phyloP scores from a whole-genome alignment of 2,113 vertebrate species.

The Anguilla japonica region DNA sequence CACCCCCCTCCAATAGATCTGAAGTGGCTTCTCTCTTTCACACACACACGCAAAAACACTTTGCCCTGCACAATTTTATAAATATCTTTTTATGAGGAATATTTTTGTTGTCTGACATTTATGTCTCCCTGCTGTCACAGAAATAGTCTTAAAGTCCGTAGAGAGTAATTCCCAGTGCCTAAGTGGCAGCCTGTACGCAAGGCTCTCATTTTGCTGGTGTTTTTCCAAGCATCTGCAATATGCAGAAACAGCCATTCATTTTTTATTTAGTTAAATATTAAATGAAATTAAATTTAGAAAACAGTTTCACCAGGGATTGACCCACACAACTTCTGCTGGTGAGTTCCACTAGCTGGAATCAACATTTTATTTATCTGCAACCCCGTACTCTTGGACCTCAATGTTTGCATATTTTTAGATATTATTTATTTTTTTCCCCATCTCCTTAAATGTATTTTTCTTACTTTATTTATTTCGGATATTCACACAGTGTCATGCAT shows the following conservation, averaged over 20 bases:
- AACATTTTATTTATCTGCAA: conserved; percentile 64
- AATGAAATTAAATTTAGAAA: not conserved
- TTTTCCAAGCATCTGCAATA: too few species aligned
- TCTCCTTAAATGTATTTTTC: conserved; percentile 42
- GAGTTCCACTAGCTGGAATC: conserved; percentile 52
- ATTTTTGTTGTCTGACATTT: too few species aligned
- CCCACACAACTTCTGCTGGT: not conserved
- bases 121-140: too few species aligned
- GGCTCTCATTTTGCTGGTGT: too few species aligned
- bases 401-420: conserved; percentile 55
- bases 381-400: conserved; percentile 48
- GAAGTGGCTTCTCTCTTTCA: not conserved
- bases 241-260: not conserved
- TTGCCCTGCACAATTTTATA: too few species aligned
- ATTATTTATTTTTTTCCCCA: conserved; percentile 45
- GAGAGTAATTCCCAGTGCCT: too few species aligned
- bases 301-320: not conserved
- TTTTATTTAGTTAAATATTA: not conserved
- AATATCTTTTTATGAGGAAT: too few species aligned
- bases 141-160: too few species aligned
- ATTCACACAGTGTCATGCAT: conserved; percentile 48
- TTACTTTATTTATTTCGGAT: conserved; percentile 23
- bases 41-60: not conserved
- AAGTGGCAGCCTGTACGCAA: too few species aligned
- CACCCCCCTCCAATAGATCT: not conserved